Evolutionary conservation across 1,140 invertebrate species (phyloP).

Genomic region (Drosophila funebris): DNA sequence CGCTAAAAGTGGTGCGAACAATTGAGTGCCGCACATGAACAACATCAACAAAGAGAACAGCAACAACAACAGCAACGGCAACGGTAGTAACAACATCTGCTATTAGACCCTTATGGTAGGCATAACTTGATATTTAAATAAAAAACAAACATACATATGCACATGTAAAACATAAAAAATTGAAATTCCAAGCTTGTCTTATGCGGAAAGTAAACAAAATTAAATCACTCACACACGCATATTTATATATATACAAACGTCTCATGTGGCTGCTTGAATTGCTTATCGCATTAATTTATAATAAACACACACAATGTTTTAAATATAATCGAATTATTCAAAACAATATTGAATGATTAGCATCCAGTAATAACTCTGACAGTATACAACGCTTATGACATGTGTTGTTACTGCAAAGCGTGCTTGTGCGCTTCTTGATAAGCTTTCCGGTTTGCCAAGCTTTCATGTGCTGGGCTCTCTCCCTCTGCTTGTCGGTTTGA

Average conservation of each 20-base stretch:
- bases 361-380: not conserved
- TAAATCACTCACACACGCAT: not conserved
- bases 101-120: slow-evolving; percentile 3
- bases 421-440: not conserved
- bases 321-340: not conserved
- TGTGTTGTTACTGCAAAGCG: not conserved
- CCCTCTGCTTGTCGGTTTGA: no score
- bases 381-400: not conserved
- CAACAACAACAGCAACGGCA: not conserved
- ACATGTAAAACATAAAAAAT: not conserved
- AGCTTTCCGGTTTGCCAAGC: slow-evolving; percentile 10
- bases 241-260: not conserved
- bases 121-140: slow-evolving; percentile 1
- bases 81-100: not conserved
- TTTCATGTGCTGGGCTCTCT: no score
- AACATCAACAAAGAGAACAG: not conserved
- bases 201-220: slow-evolving; percentile 6
- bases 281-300: slow-evolving; percentile 9
- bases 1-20: not conserved
- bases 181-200: not conserved
- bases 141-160: not conserved
- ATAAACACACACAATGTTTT: slow-evolving; percentile 1
- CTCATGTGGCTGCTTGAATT: not conserved
- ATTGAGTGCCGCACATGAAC: not conserved
- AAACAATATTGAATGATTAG: slow-evolving; percentile 1